Evolutionary conservation across 64 coral and sea anemone species (phyloP), one percentile per base, ranked within the genome.

Genomic region (Exaiptasia diaphana): DNA sequence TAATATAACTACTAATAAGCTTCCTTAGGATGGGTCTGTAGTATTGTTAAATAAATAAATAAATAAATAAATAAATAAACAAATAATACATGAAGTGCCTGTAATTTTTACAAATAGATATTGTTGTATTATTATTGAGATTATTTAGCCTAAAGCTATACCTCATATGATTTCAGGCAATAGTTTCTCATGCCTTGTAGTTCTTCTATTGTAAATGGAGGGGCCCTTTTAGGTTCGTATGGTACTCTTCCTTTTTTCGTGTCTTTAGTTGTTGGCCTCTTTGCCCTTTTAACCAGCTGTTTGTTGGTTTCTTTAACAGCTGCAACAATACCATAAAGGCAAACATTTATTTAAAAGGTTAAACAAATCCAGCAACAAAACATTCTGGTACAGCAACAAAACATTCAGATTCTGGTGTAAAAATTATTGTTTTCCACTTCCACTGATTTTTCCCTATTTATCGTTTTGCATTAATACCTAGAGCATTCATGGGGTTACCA

Each of bases 191-290:
- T 82, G 0, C 61, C 36, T 17, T 29, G 3, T 42, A 82, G 34
- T 18, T 82, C 12, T 14, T 48, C 5, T 26, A 82, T 3, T 4
- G 79, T n/a, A 27, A 82, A 82, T 3, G 79, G 39, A 3, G 79
- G 79, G 10, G 79, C 79, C 79, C 50, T 82, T 50, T 82, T 82
- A 5, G 79, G 79, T 31, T 82, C 62, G 28, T 82, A 82, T 46
- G 79, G 60, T 20, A 48, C 30, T 23, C 23, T 26, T 11, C 79
- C 61, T 5, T 35, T 35, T 2, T 17, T 8, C 22, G 11, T 37
- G 32, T 82, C 79, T 25, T 11, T 17, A 7, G 36, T 36, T 31
- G 60, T 82, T 30, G 79, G 79, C 38, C 79, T 56, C 10, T 24
- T 32, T 33, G 58, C 7, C 26, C 79, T 67, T 52, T 68, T 82